Base-by-base conservation (phyloP, 2,888 invertebrate genomes). In the Heteropelma amictum region DNA sequence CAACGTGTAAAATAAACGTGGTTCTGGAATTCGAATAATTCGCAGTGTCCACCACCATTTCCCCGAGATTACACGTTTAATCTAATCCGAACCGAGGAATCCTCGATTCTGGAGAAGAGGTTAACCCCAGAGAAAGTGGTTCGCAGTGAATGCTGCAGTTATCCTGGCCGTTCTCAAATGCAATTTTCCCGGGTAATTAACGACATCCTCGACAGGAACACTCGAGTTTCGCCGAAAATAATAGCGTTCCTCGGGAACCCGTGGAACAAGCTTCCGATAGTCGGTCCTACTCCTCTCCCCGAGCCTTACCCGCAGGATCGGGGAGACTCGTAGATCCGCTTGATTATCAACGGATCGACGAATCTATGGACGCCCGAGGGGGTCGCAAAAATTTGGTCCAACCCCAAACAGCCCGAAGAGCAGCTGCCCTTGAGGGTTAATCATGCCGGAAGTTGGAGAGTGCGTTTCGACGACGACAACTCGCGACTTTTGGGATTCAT, bases 121-220 rank as follows among this genome's bases (percentile, higher is more conserved):
- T 65, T 53, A 67, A 71, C 61, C 49, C 14, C 21, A 47, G 42
- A 33, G 42, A 45, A 53, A 53, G 54, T 28, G 71, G 40, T 33
- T 49, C 33, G 63, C 51, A 21, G 61, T 58, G 71, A 38, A 58
- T 67, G 45, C 33, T 35, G 33, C 70, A 53, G 61, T 61, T 67
- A 67, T 56, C n/a, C 61, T 40, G 56, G 58, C 30, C 51, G 23
- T 64, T 63, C 65, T 61, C 72, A 49, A 67, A 75, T 61, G 75
- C 76, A 72, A 76, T 77, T 54, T 68, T 58, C 67, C 45, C 63
- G 53, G 75, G 47, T 72, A 72, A 77, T 73, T 70, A 70, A 76
- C 63, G 58, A 30, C 35, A 53, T 67, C 35, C 72, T 56, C 70
- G 58, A 64, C 65, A 64, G 38, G 72, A 58, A 53, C 61, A 38